Conservation (phyloP, 1,140 invertebrate species). For the Pachypsylla venusta region DNA sequence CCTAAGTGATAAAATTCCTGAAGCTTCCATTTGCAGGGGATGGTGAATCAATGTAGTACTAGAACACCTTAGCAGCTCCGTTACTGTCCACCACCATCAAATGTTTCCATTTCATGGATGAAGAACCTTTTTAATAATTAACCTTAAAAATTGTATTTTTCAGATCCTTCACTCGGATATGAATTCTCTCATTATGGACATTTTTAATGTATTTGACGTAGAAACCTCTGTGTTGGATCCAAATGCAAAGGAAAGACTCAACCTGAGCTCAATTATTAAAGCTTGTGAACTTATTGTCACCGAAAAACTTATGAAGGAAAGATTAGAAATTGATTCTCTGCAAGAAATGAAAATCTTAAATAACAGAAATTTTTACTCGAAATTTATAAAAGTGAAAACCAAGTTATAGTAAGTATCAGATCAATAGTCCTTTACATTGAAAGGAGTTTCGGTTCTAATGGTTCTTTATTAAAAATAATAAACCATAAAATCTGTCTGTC, state of each 20-base stretch:
- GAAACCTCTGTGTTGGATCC: conserved; percentile 44
- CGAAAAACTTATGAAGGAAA: conserved; percentile 74
- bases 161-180: conserved; percentile 56
- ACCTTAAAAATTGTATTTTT: conserved; percentile 30
- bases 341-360: conserved; percentile 85
- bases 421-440: too few relatives aligned
- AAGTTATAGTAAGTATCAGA: conserved; percentile 94
- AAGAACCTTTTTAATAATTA: too few relatives aligned
- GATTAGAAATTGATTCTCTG: conserved; percentile 82
- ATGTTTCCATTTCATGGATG: too few relatives aligned
- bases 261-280: conserved; percentile 60
- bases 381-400: conserved; percentile 96
- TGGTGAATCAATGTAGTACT: too few relatives aligned
- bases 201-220: conserved; percentile 61
- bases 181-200: conserved; percentile 58
- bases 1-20: too few relatives aligned
- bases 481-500: too few relatives aligned
- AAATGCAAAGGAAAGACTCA: conserved; percentile 46
- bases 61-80: too few relatives aligned
- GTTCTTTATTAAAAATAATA: too few relatives aligned
- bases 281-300: conserved; percentile 59
- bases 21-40: too few relatives aligned
- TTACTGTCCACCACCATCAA: too few relatives aligned
- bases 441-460: too few relatives aligned
- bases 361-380: conserved; percentile 82